Conservation (phyloP, 2,797 vertebrate genomes). For the Falco berigora region DNA sequence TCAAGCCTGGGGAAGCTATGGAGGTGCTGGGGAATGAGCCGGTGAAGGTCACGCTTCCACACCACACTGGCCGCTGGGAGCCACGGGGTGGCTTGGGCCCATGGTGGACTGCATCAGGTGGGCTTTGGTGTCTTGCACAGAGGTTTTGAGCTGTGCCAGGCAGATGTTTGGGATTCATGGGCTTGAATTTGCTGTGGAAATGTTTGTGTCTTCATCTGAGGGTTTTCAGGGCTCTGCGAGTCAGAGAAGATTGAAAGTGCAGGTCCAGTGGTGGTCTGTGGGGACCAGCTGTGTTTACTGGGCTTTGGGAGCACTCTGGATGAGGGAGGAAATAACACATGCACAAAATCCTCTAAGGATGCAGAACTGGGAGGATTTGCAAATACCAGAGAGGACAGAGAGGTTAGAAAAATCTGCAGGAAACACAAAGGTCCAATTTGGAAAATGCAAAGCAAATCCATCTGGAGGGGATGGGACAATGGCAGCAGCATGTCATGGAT, state of each 20-base stretch:
- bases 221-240: not conserved
- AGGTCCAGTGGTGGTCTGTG: not conserved
- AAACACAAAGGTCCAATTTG: not conserved
- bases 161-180: rapidly evolving
- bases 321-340: slow-evolving; percentile 37
- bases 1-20: not conserved
- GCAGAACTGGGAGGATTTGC: slow-evolving; percentile 25
- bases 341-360: slow-evolving; percentile 1
- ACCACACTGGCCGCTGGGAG: rapidly evolving
- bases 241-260: not conserved
- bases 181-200: not conserved
- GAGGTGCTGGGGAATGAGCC: not conserved
- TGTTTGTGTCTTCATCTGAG: not conserved
- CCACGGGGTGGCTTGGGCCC: rapidly evolving
- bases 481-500: rapidly evolving
- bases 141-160: rapidly evolving
- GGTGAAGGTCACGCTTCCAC: rapidly evolving
- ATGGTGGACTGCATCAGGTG: not conserved
- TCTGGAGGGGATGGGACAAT: not conserved
- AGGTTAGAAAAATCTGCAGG: slow-evolving; percentile 16
- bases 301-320: not conserved
- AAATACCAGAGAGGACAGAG: slow-evolving; percentile 59
- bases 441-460: not conserved
- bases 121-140: not conserved
- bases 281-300: not conserved